Base-by-base conservation (phyloP, 2,888 invertebrate genomes). In the Gisinianus flammeolus region DNA sequence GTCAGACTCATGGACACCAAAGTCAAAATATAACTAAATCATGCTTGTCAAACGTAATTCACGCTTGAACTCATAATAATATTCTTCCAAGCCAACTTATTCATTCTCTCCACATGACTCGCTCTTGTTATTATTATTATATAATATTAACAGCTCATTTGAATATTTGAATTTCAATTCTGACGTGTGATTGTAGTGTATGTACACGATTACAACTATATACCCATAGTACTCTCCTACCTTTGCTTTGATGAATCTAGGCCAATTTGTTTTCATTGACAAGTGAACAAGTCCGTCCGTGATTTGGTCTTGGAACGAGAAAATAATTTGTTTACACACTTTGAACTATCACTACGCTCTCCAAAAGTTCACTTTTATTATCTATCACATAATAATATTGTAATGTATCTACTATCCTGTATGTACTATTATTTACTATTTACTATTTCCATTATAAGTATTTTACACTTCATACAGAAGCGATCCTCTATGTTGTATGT, bases 241-340 rank as follows among this genome's bases (percentile, higher is more conserved):
- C 19, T 58, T 8, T 58, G n/a, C 58, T 62, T 24, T 72, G 31
- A 72, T 58, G 72, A 72, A 54, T 72, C 58, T 30, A 28, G 58
- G 58, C 31, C 62, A 72, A 72, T 58, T 72, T 72, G 62, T 72
- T 72, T 58, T 58, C 62, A 72, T 72, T 58, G 58, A 33, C 58
- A 26, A 54, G 28, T 70, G 28, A 19, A 58, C 62, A 66, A 28
- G 66, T 66, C 28, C 6, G n/a, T 19, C 35, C 67, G 33, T 67
- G 35, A 24, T 67, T 33, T 62, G 35, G 35, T 67, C 67, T 62
- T 62, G 62, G 62, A 26, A 58, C 56, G 8, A 58, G 56, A 24
- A 62, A 44, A 44, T 44, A 44, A 62, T 62, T 62, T 62, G 62
- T 62, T 62, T 62, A 62, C 62, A 62, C 26, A 24, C 22, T 24